Conservation (phyloP, 2,113 vertebrate genomes). For the Miniopterus natalensis region DNA sequence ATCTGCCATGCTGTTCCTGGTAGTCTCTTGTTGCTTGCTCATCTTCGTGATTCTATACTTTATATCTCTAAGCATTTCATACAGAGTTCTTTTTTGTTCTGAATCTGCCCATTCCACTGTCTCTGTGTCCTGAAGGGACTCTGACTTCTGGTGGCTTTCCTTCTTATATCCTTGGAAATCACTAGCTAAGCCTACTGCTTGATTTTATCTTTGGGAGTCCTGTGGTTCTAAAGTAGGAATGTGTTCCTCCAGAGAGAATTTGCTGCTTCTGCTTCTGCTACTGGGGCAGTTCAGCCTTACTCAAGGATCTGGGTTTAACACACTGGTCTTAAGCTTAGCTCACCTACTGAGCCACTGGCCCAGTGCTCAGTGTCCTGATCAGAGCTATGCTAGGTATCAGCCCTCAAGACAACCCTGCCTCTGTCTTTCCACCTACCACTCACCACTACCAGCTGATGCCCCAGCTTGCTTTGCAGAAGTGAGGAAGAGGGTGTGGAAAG, state of each 20-base stretch:
- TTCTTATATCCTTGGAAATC: background rate
- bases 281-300: background rate
- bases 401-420: background rate
- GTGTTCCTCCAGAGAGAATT: background rate
- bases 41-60: background rate
- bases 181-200: background rate
- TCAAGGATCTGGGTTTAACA: background rate
- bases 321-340: background rate
- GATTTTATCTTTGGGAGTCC: background rate
- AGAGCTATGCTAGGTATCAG: background rate
- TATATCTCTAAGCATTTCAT: background rate
- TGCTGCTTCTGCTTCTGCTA: slow-evolving; percentile 5
- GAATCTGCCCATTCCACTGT: background rate
- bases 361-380: background rate
- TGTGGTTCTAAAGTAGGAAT: background rate
- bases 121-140: background rate
- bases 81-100: slow-evolving; percentile 6
- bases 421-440: background rate
- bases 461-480: background rate
- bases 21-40: slow-evolving; percentile 6
- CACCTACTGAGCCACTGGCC: background rate
- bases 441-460: background rate
- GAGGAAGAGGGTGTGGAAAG: background rate
- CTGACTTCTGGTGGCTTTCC: background rate
- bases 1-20: background rate